These are phyloP conservation scores for Hippolais icterina DNA, from an alignment of 2,113 vertebrate genomes.

Conservation along the genomic window DNA sequence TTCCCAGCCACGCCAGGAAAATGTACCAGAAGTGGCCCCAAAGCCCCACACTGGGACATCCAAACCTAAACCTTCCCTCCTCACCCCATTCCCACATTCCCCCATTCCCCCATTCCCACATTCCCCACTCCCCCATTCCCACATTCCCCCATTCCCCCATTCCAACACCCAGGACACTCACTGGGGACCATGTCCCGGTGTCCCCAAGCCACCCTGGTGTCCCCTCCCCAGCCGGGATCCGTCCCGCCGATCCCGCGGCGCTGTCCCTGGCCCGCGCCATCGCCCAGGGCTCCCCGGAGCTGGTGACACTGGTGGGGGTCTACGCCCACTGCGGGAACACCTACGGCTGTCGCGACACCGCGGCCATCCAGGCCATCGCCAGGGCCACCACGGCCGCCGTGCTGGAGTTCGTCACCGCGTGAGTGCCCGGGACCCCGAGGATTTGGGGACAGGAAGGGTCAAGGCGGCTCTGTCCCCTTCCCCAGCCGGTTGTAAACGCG, in stretches of 20 bases:
- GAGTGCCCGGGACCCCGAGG: neutral
- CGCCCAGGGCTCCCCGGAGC: neutral
- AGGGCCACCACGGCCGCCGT: constrained; percentile 70
- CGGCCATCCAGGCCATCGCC: constrained; percentile 75
- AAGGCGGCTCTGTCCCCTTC: neutral
- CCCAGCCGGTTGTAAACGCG: neutral
- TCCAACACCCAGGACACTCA: accelerated
- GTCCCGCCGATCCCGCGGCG: constrained; percentile 67
- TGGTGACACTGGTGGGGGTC: constrained; percentile 76
- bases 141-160: no score
- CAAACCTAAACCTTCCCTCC: neutral
- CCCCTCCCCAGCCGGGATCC: constrained; percentile 72
- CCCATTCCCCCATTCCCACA: neutral
- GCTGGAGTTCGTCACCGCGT: constrained; percentile 80
- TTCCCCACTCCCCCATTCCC: no score
- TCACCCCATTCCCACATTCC: neutral
- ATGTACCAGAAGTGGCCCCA: accelerated
- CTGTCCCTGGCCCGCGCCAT: constrained; percentile 73
- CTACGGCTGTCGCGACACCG: constrained; percentile 74
- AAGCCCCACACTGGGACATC: accelerated
- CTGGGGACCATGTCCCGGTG: accelerated
- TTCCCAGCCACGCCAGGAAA: neutral
- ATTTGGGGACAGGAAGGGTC: neutral
- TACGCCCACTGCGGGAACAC: constrained; percentile 85
- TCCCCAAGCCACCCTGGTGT: no score